phyloP scores from a whole-genome alignment of 1,140 invertebrate species.

The Hyphantria cunea region DNA sequence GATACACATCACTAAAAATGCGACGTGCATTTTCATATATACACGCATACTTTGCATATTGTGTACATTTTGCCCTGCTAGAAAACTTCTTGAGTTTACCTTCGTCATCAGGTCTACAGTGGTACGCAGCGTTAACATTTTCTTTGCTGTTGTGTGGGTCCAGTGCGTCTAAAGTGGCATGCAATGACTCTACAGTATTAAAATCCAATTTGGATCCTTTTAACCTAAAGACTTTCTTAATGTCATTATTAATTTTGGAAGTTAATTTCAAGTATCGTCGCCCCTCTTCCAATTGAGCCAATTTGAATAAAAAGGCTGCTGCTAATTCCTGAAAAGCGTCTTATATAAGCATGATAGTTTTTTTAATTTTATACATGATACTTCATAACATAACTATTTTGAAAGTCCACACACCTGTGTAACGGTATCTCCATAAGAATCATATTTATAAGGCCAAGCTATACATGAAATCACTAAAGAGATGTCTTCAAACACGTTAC shows the following conservation, averaged over 20 bases:
- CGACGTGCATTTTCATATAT: slow-evolving; percentile 26
- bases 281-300: slow-evolving; percentile 61
- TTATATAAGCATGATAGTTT: neutral
- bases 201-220: slow-evolving; percentile 44
- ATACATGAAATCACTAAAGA: slow-evolving; percentile 59
- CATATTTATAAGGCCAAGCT: slow-evolving; percentile 62
- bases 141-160: slow-evolving; percentile 43
- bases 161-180: slow-evolving; percentile 48
- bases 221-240: slow-evolving; percentile 60
- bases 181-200: slow-evolving; percentile 52
- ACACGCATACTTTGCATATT: slow-evolving; percentile 25
- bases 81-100: slow-evolving; percentile 63
- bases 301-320: slow-evolving; percentile 51
- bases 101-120: slow-evolving; percentile 53
- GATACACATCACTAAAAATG: neutral
- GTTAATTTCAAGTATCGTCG: slow-evolving; percentile 64
- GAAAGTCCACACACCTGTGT: slow-evolving; percentile 48
- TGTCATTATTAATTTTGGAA: slow-evolving; percentile 63
- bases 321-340: slow-evolving; percentile 49
- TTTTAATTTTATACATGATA: neutral
- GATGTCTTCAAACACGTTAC: slow-evolving; percentile 64
- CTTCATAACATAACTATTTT: neutral
- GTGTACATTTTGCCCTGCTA: slow-evolving; percentile 36
- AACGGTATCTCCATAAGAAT: slow-evolving; percentile 43
- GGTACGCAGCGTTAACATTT: slow-evolving; percentile 45